phyloP scores from a whole-genome alignment of 2,888 invertebrate species.

The Lasioglossum leucozonium region DNA sequence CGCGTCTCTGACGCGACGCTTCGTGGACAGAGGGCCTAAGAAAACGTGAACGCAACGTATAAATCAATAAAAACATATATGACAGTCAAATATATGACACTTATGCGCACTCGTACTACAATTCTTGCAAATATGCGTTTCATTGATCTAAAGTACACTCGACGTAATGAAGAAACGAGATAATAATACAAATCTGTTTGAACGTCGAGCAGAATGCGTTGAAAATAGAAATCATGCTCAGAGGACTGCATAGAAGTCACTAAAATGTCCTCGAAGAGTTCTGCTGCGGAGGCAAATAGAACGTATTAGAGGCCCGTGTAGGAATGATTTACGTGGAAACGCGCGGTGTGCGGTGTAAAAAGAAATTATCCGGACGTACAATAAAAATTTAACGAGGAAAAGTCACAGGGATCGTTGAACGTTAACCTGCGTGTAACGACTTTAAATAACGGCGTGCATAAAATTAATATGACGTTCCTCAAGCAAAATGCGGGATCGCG shows the following conservation, averaged over 20 bases:
- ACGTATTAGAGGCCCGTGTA: not conserved
- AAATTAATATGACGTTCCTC: conserved; percentile 7
- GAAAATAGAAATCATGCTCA: too few relatives aligned
- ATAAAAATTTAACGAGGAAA: not conserved
- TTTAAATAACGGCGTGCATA: not conserved
- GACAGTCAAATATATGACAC: too few relatives aligned
- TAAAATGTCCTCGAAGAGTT: not conserved
- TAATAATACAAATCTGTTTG: too few relatives aligned
- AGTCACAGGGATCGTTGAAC: not conserved
- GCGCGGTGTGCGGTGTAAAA: not conserved
- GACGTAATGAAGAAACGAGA: too few relatives aligned
- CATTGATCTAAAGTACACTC: too few relatives aligned
- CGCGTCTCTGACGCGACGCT: too few relatives aligned
- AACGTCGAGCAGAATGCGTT: too few relatives aligned
- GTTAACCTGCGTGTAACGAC: not conserved
- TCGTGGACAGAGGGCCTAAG: too few relatives aligned
- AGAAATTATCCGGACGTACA: not conserved
- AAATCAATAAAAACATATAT: too few relatives aligned
- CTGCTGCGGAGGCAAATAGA: not conserved
- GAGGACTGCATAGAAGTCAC: not conserved
- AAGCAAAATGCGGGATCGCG: not conserved
- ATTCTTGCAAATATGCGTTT: too few relatives aligned
- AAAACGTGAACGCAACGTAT: too few relatives aligned
- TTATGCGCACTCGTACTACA: too few relatives aligned
- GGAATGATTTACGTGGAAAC: not conserved